These are phyloP conservation scores for Limonius californicus DNA, from an alignment of 1,140 invertebrate genomes.

Conservation along the genomic window DNA sequence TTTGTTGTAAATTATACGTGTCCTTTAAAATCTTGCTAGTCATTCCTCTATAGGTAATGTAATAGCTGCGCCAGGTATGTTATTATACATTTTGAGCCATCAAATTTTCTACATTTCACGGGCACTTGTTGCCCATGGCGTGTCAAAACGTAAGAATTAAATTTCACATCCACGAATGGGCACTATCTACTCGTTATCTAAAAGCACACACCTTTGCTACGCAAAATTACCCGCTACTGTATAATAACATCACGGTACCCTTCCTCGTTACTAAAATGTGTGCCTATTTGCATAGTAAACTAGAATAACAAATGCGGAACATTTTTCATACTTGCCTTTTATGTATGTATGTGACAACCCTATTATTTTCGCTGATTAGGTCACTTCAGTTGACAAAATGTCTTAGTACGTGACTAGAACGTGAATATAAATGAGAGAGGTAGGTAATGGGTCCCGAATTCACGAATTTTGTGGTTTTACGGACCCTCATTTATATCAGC, in stretches of 20 bases:
- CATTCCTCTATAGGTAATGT: neutral
- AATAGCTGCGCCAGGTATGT: neutral
- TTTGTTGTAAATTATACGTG: neutral
- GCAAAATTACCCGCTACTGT: neutral
- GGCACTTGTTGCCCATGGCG: neutral
- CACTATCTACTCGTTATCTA: neutral
- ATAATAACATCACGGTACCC: neutral
- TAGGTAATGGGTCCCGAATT: neutral
- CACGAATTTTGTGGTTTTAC: neutral
- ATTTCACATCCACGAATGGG: neutral
- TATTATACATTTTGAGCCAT: neutral
- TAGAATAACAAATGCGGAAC: slow-evolving; percentile 18
- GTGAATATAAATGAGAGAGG: slow-evolving; percentile 17
- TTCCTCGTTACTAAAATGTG: neutral
- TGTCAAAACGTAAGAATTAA: neutral
- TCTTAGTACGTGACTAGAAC: slow-evolving; percentile 29
- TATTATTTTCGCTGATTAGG: slow-evolving; percentile 33
- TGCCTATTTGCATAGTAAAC: slow-evolving; percentile 3
- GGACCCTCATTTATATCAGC: no score
- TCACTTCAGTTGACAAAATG: slow-evolving; percentile 30
- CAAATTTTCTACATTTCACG: neutral
- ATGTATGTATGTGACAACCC: slow-evolving; percentile 21
- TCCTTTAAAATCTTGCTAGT: neutral
- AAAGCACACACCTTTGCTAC: slow-evolving; percentile 1
- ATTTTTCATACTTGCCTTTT: slow-evolving; percentile 17